Conservation (phyloP, 2,888 invertebrate species). For the Trimorus sp. region DNA sequence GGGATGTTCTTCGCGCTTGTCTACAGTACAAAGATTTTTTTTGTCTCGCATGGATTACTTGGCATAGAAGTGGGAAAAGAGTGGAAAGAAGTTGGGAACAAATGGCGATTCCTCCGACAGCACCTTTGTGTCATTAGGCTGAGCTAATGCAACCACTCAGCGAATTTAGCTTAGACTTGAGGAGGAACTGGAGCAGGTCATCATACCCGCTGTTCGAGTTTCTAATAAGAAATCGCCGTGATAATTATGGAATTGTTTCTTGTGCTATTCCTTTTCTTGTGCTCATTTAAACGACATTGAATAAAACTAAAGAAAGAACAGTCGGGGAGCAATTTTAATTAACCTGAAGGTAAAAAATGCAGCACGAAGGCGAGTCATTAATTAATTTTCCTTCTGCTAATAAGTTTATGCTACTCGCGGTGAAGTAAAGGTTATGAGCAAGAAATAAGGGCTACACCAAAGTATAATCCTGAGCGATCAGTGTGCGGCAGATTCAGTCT, state of each 20-base stretch:
- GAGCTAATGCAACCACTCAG: conserved; percentile 72
- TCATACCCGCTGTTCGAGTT: conserved; percentile 72
- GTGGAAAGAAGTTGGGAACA: conserved; percentile 76
- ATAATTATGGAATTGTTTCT: background rate
- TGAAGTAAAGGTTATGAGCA: conserved; percentile 58
- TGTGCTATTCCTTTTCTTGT: too few relatives aligned
- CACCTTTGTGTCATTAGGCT: conserved; percentile 77
- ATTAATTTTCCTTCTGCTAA: conserved; percentile 52
- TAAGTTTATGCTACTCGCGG: conserved; percentile 43
- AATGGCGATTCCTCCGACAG: conserved; percentile 76
- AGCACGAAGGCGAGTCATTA: conserved; percentile 25
- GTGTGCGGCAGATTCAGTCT: conserved; percentile 81
- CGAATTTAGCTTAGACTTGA: conserved; percentile 73
- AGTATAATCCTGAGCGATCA: conserved; percentile 79
- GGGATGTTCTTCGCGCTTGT: conserved; percentile 55
- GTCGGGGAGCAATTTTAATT: conserved; percentile 48
- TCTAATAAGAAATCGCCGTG: conserved; percentile 6
- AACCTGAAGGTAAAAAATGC: conserved; percentile 26
- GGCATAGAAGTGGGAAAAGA: conserved; percentile 51
- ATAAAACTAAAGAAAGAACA: conserved; percentile 10
- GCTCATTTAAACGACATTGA: conserved; percentile 13
- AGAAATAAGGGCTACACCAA: conserved; percentile 61
- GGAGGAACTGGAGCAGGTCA: conserved; percentile 77
- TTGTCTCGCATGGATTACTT: conserved; percentile 53
- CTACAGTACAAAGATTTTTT: conserved; percentile 52